Base-by-base conservation (phyloP, 2,113 vertebrate species). In the Hemiprocne comata region DNA sequence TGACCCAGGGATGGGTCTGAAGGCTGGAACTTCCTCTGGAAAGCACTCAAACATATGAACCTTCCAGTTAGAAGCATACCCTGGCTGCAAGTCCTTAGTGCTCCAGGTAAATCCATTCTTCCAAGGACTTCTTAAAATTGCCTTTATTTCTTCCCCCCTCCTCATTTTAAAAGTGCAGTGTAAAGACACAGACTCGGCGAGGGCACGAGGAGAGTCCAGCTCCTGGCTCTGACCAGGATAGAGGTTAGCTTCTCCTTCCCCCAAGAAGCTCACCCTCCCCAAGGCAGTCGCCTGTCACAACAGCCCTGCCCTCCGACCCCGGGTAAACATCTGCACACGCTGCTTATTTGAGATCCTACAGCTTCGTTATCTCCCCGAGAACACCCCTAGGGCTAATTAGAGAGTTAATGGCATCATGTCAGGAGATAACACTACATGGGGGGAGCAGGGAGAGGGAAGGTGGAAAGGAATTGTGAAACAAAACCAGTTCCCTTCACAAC, bases 221-320 rank as follows among this genome's bases (percentile, higher is more conserved):
- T 55, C 51, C 74, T 0, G 2, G 73, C 65, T 46, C 14, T 93
- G 85, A 73, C 54, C 53, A n/a, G 1, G 33, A 66, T 20, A 3
- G 76, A 64, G 44, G n/a, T 31, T 3, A 0, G 15, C 42, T 80
- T 62, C 65, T 92, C 81, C 55, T 58, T 93, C 58, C 44, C 54
- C 66, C 70, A 40, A 91, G 88, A 74, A 90, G 67, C 91, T 29
- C 90, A 85, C 64, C 90, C 94, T 83, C 83, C 92, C 91, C 82
- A 90, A 48, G 83, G 89, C 95, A 87, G 61, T 69, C 11, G 55
- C 80, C 92, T 97, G 97, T 98, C 98, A 98, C 97, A 98, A 97
- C 96, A 98, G 95, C 80, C 94, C 94, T 98, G 92, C 96, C 96
- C 97, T 97, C 89, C 97, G 97, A 98, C 98, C 97, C 94, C 96